Percentiles rank a stretch among this genome's conserved stretches.
Conservation (phyloP, 2,888 invertebrate genomes). For the Drosophila diplacantha region DNA sequence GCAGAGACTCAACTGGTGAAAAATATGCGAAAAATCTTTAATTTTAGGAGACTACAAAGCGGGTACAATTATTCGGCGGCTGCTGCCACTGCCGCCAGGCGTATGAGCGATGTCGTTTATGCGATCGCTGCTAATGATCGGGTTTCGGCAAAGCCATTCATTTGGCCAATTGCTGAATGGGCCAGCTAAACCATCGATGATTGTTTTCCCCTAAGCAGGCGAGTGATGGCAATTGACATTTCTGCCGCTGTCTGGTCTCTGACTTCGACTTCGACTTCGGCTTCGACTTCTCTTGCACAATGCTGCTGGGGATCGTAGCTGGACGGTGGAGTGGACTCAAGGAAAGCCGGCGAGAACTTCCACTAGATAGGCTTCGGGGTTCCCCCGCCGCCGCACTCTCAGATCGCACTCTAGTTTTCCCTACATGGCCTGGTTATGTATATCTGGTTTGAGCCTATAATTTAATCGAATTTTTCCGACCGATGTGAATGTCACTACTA, state of each 20-base stretch:
- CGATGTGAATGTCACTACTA: constrained; percentile 60
- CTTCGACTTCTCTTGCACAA: constrained; percentile 31
- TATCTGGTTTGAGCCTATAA: constrained; percentile 37
- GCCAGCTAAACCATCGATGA: constrained; percentile 37
- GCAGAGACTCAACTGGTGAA: constrained; percentile 29
- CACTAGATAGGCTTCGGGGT: neutral
- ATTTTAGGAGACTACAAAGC: constrained; percentile 61
- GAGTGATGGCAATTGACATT: constrained; percentile 35
- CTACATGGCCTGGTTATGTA: constrained; percentile 28
- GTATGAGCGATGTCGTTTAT: constrained; percentile 61
- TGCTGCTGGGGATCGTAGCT: constrained; percentile 2
- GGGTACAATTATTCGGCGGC: constrained; percentile 51
- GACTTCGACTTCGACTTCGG: constrained; percentile 21
- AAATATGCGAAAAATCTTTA: constrained; percentile 68
- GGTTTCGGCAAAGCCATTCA: constrained; percentile 43
- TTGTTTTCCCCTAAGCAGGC: constrained; percentile 44
- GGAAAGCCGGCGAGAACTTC: constrained; percentile 22
- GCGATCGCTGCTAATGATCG: constrained; percentile 55
- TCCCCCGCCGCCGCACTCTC: neutral
- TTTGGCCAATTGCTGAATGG: constrained; percentile 41
- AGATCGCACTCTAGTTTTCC: constrained; percentile 31
- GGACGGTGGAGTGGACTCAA: constrained; percentile 6
- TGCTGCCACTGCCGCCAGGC: constrained; percentile 51
- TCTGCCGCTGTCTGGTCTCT: constrained; percentile 21
- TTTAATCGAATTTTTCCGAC: constrained; percentile 41